These are phyloP conservation scores for Chionoecetes opilio DNA, from an alignment of 1,140 invertebrate species.

Conservation along the genomic window DNA sequence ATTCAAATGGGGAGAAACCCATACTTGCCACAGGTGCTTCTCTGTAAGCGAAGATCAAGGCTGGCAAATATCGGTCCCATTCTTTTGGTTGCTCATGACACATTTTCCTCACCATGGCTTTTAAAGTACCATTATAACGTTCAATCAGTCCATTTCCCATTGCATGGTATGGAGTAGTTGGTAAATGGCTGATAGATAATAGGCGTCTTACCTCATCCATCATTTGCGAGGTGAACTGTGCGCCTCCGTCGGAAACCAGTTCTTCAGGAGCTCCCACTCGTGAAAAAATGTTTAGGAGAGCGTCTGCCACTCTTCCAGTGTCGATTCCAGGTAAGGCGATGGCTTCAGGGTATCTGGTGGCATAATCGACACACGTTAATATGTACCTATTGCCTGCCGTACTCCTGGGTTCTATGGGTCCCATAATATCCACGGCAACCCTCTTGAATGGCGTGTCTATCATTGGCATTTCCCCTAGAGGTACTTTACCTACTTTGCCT, in stretches of 20 bases:
- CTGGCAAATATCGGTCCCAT: no score
- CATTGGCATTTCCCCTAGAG: conserved; percentile 11
- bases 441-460: conserved; percentile 2
- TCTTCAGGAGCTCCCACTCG: not conserved
- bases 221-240: not conserved
- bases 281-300: not conserved
- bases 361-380: not conserved
- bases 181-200: not conserved
- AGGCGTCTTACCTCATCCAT: conserved; percentile 38
- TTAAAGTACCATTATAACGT: conserved; percentile 55
- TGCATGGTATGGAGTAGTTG: conserved; percentile 31
- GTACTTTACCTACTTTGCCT: conserved; percentile 28
- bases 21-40: no score
- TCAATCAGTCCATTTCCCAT: conserved; percentile 44
- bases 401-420: not conserved
- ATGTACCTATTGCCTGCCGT: not conserved
- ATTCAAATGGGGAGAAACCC: no score
- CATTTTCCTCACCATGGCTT: not conserved
- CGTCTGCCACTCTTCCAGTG: not conserved
- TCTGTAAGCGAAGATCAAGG: no score
- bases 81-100: no score
- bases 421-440: not conserved
- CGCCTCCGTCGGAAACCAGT: not conserved
- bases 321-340: not conserved
- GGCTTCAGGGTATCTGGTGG: not conserved